phyloP scores from a whole-genome alignment of 1,140 invertebrate genomes.

The Nephila pilipes region DNA sequence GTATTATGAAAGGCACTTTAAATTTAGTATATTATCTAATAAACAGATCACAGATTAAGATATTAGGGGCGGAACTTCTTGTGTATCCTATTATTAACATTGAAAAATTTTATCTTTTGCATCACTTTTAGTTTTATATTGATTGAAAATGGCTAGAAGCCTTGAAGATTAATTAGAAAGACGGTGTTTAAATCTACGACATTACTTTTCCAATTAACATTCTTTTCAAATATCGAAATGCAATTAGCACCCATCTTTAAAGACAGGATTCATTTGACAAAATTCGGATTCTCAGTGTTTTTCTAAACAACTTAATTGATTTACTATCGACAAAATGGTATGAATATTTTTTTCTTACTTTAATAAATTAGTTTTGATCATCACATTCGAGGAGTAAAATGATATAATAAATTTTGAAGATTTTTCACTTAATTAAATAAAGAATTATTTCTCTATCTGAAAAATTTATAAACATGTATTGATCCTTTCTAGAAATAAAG shows the following conservation, averaged over 20 bases:
- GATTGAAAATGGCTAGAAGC: no score
- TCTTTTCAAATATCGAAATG: not conserved
- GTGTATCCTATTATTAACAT: no score
- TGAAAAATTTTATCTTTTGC: no score
- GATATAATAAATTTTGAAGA: not conserved
- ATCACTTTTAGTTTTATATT: no score
- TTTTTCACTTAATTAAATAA: not conserved
- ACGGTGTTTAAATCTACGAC: not conserved
- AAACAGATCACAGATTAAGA: no score
- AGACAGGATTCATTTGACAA: not conserved
- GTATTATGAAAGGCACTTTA: no score
- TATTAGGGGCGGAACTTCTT: no score
- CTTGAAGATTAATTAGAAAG: not conserved
- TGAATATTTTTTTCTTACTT: not conserved
- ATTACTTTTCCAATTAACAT: not conserved
- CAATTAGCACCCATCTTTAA: not conserved
- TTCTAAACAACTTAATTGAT: not conserved
- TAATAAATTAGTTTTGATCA: not conserved
- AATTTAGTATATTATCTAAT: no score
- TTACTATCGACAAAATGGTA: not conserved
- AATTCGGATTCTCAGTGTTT: not conserved
- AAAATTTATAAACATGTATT: not conserved
- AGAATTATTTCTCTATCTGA: not conserved
- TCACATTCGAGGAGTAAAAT: not conserved
- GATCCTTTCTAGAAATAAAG: not conserved